Conservation (phyloP, 2,113 vertebrate species). For the Aegotheles bennettii region DNA sequence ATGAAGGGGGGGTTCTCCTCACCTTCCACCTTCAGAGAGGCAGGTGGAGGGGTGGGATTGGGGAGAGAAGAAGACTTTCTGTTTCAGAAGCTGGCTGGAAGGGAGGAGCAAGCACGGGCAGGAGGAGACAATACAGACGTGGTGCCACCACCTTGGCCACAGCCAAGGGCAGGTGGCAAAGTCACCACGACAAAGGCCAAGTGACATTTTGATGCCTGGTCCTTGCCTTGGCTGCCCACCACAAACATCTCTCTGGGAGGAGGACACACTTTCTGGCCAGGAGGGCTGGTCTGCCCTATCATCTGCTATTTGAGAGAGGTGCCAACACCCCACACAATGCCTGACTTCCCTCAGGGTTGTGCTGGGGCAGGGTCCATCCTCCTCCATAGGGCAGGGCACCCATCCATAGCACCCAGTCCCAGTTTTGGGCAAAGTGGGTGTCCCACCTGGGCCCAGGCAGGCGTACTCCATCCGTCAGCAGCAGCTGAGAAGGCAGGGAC, state of each 20-base stretch:
- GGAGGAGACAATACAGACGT: background rate
- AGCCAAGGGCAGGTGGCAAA: background rate
- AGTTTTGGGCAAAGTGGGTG: background rate
- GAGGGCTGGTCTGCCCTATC: rapidly evolving
- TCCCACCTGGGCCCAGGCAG: background rate
- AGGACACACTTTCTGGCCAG: rapidly evolving
- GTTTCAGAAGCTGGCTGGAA: background rate
- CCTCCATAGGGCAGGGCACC: background rate
- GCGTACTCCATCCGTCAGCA: background rate
- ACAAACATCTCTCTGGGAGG: background rate
- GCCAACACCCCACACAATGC: rapidly evolving
- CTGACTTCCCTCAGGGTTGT: background rate
- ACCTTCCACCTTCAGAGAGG: background rate
- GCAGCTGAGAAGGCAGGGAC: background rate
- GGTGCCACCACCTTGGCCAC: background rate
- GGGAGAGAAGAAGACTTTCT: background rate
- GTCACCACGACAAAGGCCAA: background rate
- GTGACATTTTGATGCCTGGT: background rate
- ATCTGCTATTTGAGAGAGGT: background rate
- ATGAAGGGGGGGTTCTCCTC: background rate
- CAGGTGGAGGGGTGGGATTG: too few relatives aligned
- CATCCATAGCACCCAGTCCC: background rate
- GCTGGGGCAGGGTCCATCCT: background rate
- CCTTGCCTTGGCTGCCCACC: background rate
- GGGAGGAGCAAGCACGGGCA: background rate